Percentiles rank a stretch among this genome's conserved stretches.
These are phyloP conservation scores for Agrotis puta DNA, from an alignment of 2,888 invertebrate genomes.

Conservation along the genomic window DNA sequence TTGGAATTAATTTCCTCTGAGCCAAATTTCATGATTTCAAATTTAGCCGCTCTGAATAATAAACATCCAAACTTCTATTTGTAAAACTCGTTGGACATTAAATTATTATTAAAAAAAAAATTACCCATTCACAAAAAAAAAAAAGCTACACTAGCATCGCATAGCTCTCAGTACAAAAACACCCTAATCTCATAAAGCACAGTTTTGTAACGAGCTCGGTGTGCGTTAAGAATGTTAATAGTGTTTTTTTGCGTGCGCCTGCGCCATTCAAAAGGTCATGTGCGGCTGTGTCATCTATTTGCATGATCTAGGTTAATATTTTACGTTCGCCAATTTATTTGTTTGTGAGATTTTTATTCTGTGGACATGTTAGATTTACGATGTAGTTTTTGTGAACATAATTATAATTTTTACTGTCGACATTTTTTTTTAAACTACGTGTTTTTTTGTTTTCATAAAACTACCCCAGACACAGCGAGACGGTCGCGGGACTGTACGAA, in stretches of 20 bases:
- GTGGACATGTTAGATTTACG: background rate
- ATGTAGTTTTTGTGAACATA: background rate
- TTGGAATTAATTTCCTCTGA: too few relatives aligned
- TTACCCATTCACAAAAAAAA: background rate
- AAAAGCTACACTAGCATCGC: constrained; percentile 1
- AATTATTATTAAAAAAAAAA: too few relatives aligned
- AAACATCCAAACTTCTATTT: too few relatives aligned
- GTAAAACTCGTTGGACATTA: too few relatives aligned
- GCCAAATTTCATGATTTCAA: too few relatives aligned
- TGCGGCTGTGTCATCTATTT: constrained; percentile 62
- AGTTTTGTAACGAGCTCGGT: constrained; percentile 57
- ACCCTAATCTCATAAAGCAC: constrained; percentile 38
- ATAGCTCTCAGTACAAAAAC: constrained; percentile 19
- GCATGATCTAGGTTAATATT: constrained; percentile 60
- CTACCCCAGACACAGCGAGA: too few relatives aligned
- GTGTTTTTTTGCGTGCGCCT: constrained; percentile 56
- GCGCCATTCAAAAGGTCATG: constrained; percentile 58
- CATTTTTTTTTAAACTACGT: background rate
- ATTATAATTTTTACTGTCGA: background rate
- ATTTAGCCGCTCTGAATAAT: too few relatives aligned
- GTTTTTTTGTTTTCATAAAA: too few relatives aligned
- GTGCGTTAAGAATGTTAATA: constrained; percentile 62
- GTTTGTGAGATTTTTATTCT: constrained; percentile 22
- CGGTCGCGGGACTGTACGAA: too few relatives aligned
- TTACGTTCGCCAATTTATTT: constrained; percentile 48